Evolutionary conservation across 2,888 invertebrate genomes (phyloP).

Genomic region (Amphipoea lucens): DNA sequence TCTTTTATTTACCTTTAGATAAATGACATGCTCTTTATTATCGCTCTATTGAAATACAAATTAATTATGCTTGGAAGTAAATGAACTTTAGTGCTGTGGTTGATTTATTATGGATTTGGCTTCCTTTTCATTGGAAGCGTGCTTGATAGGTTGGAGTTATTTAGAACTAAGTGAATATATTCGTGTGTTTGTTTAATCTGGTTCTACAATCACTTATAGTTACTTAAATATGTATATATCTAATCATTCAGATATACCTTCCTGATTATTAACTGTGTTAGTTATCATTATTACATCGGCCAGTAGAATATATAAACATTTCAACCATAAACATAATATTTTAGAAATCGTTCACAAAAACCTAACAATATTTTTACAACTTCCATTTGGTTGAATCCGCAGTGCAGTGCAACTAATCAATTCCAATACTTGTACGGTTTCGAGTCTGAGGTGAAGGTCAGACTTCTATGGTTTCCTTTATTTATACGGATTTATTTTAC

Average conservation of each 20-base stretch:
- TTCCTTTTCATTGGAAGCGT: slow-evolving; percentile 21
- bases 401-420: slow-evolving; percentile 42
- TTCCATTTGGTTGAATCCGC: slow-evolving; percentile 29
- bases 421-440: slow-evolving; percentile 54
- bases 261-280: neutral
- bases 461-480: slow-evolving; percentile 50
- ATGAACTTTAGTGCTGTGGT: slow-evolving; percentile 25
- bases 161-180: neutral
- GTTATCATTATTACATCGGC: neutral
- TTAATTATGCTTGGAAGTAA: slow-evolving; percentile 43
- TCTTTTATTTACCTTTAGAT: slow-evolving; percentile 46
- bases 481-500: slow-evolving; percentile 37
- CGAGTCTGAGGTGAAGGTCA: slow-evolving; percentile 58
- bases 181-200: slow-evolving; percentile 13
- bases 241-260: neutral
- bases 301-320: neutral
- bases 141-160: neutral
- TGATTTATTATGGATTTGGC: slow-evolving; percentile 18
- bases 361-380: neutral
- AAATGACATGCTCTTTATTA: slow-evolving; percentile 45
- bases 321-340: neutral
- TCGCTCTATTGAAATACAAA: slow-evolving; percentile 32
- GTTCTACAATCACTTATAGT: neutral
- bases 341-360: neutral
- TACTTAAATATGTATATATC: no score